phyloP scores from a whole-genome alignment of 1,140 invertebrate genomes.

The Centruroides sculpturatus region DNA sequence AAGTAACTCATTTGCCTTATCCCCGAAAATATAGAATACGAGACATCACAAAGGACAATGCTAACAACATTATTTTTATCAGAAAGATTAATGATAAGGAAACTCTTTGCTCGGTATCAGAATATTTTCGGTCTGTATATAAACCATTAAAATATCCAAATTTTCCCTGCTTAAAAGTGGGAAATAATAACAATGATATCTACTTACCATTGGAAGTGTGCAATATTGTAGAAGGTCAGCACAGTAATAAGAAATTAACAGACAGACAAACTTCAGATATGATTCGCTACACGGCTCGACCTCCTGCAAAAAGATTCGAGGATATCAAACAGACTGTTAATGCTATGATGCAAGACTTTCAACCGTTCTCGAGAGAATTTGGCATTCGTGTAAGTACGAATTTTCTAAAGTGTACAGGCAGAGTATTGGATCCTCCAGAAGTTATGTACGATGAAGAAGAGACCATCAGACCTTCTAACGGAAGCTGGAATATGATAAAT shows the following conservation, averaged over 20 bases:
- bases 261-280: slow-evolving; percentile 14
- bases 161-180: slow-evolving; percentile 26
- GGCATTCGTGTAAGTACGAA: slow-evolving; percentile 11
- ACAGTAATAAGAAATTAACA: slow-evolving; percentile 13
- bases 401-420: slow-evolving; percentile 14
- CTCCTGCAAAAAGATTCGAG: slow-evolving; percentile 20
- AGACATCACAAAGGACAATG: slow-evolving; percentile 5
- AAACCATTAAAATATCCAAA: slow-evolving; percentile 15
- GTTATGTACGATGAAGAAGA: slow-evolving; percentile 1
- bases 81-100: not conserved
- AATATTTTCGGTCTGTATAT: not conserved
- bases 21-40: slow-evolving; percentile 13
- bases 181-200: slow-evolving; percentile 13
- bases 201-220: slow-evolving; percentile 28
- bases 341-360: not conserved
- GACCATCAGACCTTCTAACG: slow-evolving; percentile 24
- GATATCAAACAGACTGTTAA: slow-evolving; percentile 2
- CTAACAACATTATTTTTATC: slow-evolving; percentile 6
- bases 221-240: slow-evolving; percentile 21
- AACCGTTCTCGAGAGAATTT: slow-evolving; percentile 21
- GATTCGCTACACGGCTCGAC: slow-evolving; percentile 21
- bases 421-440: slow-evolving; percentile 16
- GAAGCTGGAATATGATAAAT: slow-evolving; percentile 45
- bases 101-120: not conserved
- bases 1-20: slow-evolving; percentile 14